Evolutionary conservation across 2,113 vertebrate genomes (phyloP).

Genomic region (Motacilla alba): DNA sequence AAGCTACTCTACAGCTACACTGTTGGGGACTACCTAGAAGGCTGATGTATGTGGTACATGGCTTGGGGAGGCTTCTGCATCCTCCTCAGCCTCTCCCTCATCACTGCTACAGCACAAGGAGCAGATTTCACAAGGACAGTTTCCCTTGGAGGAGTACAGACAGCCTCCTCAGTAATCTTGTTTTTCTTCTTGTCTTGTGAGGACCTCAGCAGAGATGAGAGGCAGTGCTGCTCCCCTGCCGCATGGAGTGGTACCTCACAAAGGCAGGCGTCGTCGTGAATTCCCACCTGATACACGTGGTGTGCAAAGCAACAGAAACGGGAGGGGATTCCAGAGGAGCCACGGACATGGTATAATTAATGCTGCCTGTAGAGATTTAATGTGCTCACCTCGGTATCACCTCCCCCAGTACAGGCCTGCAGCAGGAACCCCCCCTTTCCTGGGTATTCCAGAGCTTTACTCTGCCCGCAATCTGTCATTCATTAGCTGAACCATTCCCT

Average conservation of each 20-base stretch:
- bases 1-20: not conserved
- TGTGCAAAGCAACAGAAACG: not conserved
- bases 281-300: rapidly evolving
- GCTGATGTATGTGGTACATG: not conserved
- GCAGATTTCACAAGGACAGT: not conserved
- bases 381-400: not conserved
- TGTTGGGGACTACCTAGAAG: rapidly evolving
- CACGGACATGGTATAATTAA: not conserved
- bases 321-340: not conserved
- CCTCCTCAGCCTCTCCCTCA: not conserved
- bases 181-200: not conserved
- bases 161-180: not conserved
- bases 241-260: not conserved
- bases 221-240: not conserved
- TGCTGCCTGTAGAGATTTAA: not conserved
- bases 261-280: not conserved
- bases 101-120: not conserved
- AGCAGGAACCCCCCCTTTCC: not conserved
- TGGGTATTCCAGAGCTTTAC: not conserved
- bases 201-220: not conserved
- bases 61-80: not conserved
- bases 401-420: rapidly evolving
- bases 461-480: not conserved
- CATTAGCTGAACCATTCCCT: not conserved
- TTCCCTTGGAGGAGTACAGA: not conserved